Conservation (phyloP, 2,113 vertebrate genomes). For the Cromileptes altivelis region DNA sequence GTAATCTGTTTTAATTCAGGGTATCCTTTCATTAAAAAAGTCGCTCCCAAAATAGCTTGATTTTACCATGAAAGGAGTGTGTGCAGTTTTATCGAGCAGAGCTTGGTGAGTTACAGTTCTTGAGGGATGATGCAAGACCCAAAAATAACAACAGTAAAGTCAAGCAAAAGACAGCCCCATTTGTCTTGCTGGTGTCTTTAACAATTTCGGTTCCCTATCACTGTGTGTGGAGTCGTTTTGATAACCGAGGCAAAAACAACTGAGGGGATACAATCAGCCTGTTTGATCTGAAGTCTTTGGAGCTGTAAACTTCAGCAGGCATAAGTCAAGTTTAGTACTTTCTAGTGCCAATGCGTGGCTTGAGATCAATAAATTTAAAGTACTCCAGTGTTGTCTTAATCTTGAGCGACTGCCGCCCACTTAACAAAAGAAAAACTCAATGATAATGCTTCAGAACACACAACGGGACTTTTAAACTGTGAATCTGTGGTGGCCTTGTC, state of each 20-base stretch:
- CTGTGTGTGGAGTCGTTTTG: slow-evolving; percentile 16
- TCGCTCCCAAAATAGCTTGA: slow-evolving; percentile 27
- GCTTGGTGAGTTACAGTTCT: slow-evolving; percentile 52
- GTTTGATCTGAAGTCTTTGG: background rate
- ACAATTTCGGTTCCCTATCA: slow-evolving; percentile 62
- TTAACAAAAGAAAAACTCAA: background rate
- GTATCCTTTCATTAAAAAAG: slow-evolving; percentile 33
- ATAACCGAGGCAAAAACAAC: slow-evolving; percentile 40
- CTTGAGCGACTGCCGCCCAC: slow-evolving; percentile 3
- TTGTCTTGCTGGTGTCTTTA: slow-evolving; percentile 29
- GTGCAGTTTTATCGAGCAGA: slow-evolving; percentile 45
- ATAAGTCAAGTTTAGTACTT: background rate
- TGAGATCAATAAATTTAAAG: slow-evolving; percentile 7
- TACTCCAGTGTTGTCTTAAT: slow-evolving; percentile 28
- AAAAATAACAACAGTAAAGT: slow-evolving; percentile 71
- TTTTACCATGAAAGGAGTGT: slow-evolving; percentile 73
- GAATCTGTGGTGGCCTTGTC: background rate
- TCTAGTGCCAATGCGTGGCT: slow-evolving; percentile 2
- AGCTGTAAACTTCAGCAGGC: background rate
- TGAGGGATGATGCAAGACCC: slow-evolving; percentile 68
- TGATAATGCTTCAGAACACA: background rate
- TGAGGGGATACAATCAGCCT: background rate
- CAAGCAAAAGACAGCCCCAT: slow-evolving; percentile 26
- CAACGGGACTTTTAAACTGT: slow-evolving; percentile 7
- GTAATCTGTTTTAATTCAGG: slow-evolving; percentile 18